Percentiles rank a stretch among this genome's conserved stretches.
Evolutionary conservation across 2,888 invertebrate species (phyloP).

Genomic region (Ptychoptera contaminata): DNA sequence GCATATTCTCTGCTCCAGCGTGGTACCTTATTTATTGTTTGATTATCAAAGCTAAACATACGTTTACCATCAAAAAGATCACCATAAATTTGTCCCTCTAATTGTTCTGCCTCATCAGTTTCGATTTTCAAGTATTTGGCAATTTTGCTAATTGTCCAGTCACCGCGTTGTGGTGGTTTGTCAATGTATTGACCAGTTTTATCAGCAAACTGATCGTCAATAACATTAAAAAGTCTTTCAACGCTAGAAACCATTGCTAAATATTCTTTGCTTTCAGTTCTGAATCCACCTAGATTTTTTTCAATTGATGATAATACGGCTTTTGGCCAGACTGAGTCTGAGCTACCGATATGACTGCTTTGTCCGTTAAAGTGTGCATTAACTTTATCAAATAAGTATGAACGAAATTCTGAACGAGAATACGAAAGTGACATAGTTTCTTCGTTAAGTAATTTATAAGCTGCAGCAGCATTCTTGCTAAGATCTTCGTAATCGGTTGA

Average conservation of each 20-base stretch:
- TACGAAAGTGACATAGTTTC: conserved; percentile 23
- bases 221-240: conserved; percentile 20
- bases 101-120: conserved; percentile 31
- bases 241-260: conserved; percentile 31
- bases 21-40: conserved; percentile 35
- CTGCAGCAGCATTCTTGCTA: conserved; percentile 24
- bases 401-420: conserved; percentile 31
- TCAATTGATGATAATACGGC: conserved; percentile 19
- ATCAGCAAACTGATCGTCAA: conserved; percentile 18
- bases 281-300: conserved; percentile 25
- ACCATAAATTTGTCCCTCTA: conserved; percentile 39
- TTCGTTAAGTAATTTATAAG: neutral
- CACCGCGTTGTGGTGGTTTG: conserved; percentile 10
- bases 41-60: conserved; percentile 37
- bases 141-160: neutral
- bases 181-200: conserved; percentile 9
- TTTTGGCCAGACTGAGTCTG: conserved; percentile 40
- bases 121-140: neutral
- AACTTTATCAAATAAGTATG: conserved; percentile 27
- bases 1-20: conserved; percentile 26
- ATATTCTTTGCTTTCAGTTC: conserved; percentile 14
- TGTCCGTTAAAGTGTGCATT: conserved; percentile 31
- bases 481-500: conserved; percentile 31
- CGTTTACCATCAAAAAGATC: conserved; percentile 32
- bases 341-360: conserved; percentile 36